Evolutionary conservation across 2,113 vertebrate species (phyloP).

Genomic region (Aptenodytes forsteri): DNA sequence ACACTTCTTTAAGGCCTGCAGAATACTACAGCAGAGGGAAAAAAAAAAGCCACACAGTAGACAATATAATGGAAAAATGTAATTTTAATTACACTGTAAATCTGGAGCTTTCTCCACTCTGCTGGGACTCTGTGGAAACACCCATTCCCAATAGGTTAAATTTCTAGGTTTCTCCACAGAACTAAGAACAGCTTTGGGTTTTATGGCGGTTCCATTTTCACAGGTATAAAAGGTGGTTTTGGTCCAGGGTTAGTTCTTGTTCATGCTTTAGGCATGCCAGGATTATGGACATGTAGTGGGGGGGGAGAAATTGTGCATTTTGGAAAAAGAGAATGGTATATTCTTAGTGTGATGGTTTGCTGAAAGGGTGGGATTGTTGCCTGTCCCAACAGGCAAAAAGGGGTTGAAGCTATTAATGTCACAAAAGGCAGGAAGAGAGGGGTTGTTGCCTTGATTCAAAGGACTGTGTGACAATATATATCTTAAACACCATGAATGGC

Average conservation of each 20-base stretch:
- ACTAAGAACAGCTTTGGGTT: not conserved
- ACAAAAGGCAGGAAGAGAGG: not conserved
- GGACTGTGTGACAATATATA: not conserved
- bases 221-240: not conserved
- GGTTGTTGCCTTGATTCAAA: not conserved
- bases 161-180: not conserved
- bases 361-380: not conserved
- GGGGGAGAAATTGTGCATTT: not conserved
- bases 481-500: not conserved
- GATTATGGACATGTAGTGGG: not conserved
- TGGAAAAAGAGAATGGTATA: not conserved
- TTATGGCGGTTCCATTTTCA: not conserved
- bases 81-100: constrained; percentile 42
- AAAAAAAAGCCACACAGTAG: not conserved
- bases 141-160: not conserved
- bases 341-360: not conserved
- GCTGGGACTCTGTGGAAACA: not conserved
- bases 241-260: not conserved
- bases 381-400: not conserved
- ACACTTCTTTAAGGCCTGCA: constrained; percentile 4
- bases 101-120: not conserved
- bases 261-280: not conserved
- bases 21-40: not conserved
- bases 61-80: constrained; percentile 11
- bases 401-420: not conserved